Conservation (phyloP, 2,113 vertebrate genomes). For the Hippoglossus stenolepis region DNA sequence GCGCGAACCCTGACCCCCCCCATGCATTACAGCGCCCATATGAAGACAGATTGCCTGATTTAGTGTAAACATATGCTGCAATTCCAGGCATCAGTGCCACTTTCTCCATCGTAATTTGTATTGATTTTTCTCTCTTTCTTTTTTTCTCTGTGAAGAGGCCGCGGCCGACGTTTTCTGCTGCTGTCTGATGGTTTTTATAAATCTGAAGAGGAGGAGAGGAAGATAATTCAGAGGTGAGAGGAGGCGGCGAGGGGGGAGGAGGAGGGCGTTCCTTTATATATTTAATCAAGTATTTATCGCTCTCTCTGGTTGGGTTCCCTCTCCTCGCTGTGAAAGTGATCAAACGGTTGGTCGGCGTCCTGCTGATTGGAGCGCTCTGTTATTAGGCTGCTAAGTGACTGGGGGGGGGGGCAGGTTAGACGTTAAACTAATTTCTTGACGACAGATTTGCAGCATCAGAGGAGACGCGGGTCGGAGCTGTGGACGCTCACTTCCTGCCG, state of each 20-base stretch:
- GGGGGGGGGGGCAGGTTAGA: slow-evolving; percentile 18
- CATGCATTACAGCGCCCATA: slow-evolving; percentile 71
- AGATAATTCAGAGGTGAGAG: slow-evolving; percentile 28
- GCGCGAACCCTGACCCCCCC: slow-evolving; percentile 76
- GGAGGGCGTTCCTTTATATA: slow-evolving; percentile 57
- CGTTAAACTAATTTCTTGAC: slow-evolving; percentile 36
- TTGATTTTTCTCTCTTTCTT: slow-evolving; percentile 75
- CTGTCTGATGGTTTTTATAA: slow-evolving; percentile 67
- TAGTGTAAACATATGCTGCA: slow-evolving; percentile 87
- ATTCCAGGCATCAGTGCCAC: slow-evolving; percentile 84
- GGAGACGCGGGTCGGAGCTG: background rate
- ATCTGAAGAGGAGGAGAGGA: slow-evolving; percentile 45
- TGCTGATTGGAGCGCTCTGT: slow-evolving; percentile 56
- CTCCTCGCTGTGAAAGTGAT: slow-evolving; percentile 59
- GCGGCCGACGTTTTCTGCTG: slow-evolving; percentile 34
- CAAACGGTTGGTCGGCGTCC: slow-evolving; percentile 59
- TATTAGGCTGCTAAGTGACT: slow-evolving; percentile 61
- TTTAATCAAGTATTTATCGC: slow-evolving; percentile 79
- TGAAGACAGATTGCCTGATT: slow-evolving; percentile 89
- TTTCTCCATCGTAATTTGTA: slow-evolving; percentile 86
- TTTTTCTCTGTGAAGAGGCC: slow-evolving; percentile 10
- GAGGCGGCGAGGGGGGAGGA: slow-evolving; percentile 11
- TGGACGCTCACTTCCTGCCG: background rate
- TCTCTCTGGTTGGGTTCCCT: slow-evolving; percentile 37
- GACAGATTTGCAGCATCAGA: slow-evolving; percentile 35